Percentiles rank a stretch among this genome's conserved stretches.
Conservation (phyloP, 2,888 invertebrate genomes). For the Eristalis tenax region DNA sequence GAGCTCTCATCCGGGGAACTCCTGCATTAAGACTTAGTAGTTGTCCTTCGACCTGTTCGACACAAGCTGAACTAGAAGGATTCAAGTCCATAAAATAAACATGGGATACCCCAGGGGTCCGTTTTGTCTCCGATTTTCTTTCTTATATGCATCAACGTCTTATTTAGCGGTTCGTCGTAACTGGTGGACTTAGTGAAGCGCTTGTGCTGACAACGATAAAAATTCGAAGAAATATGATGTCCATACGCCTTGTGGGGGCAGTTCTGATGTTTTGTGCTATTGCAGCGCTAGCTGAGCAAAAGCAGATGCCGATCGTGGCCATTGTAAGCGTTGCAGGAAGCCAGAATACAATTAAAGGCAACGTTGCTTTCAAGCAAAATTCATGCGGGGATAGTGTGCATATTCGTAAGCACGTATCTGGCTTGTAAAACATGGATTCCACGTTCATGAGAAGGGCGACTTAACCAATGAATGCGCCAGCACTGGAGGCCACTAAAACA, state of each 20-base stretch:
- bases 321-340: slow-evolving; percentile 78
- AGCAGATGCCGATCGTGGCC: slow-evolving; percentile 77
- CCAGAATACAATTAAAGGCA: slow-evolving; percentile 80
- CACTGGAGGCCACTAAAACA: slow-evolving; percentile 90
- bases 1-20: too few species aligned
- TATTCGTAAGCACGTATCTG: slow-evolving; percentile 84
- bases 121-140: too few species aligned
- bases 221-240: slow-evolving; percentile 46
- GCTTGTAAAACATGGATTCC: slow-evolving; percentile 89
- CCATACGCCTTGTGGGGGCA: slow-evolving; percentile 47
- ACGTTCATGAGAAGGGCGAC: slow-evolving; percentile 89
- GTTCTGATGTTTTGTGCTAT: slow-evolving; percentile 75
- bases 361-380: slow-evolving; percentile 84
- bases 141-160: too few species aligned
- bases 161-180: too few species aligned
- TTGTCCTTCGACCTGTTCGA: too few species aligned
- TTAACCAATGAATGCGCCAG: slow-evolving; percentile 85
- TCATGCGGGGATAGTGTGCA: slow-evolving; percentile 83
- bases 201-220: too few species aligned
- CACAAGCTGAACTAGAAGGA: too few species aligned
- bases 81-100: too few species aligned
- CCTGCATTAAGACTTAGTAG: too few species aligned
- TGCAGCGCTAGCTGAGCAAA: slow-evolving; percentile 76
- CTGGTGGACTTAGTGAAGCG: too few species aligned
- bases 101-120: too few species aligned